A percentile compares a stretch with the other conserved stretches of the same genome.
phyloP scores from a whole-genome alignment of 2,797 vertebrate species.

The Hapalemur alaotrensis region DNA sequence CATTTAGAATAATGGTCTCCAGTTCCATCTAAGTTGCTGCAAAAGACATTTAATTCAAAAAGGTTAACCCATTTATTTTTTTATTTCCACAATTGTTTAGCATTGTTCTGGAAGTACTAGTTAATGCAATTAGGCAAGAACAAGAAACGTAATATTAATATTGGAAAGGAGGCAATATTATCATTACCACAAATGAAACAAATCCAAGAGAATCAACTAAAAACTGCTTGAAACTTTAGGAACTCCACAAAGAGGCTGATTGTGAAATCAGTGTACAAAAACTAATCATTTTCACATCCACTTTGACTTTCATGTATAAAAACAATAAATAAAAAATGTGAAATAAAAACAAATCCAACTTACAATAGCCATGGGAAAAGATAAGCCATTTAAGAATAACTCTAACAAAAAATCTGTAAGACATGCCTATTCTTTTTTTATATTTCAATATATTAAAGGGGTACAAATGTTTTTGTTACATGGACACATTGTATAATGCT shows the following conservation, averaged over 20 bases:
- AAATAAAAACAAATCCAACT: background rate
- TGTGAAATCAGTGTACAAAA: background rate
- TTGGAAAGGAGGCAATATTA: background rate
- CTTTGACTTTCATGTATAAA: background rate
- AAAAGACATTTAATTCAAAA: no score
- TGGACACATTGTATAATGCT: no score
- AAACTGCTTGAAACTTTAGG: background rate
- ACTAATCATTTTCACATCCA: background rate
- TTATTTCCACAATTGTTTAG: background rate
- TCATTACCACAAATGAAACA: background rate
- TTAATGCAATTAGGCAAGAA: background rate
- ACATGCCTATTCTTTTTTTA: background rate
- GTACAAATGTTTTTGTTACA: no score
- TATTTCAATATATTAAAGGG: no score
- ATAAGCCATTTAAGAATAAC: background rate
- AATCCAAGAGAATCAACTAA: background rate
- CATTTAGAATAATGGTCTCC: no score
- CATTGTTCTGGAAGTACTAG: background rate
- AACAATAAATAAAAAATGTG: background rate
- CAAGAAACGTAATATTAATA: background rate
- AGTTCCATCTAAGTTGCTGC: no score
- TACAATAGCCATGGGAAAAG: background rate
- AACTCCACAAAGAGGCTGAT: background rate
- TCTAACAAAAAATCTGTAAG: background rate
- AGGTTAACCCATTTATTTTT: no score